Base-by-base conservation (phyloP, 2,797 vertebrate species). In the Lerista edwardsae region DNA sequence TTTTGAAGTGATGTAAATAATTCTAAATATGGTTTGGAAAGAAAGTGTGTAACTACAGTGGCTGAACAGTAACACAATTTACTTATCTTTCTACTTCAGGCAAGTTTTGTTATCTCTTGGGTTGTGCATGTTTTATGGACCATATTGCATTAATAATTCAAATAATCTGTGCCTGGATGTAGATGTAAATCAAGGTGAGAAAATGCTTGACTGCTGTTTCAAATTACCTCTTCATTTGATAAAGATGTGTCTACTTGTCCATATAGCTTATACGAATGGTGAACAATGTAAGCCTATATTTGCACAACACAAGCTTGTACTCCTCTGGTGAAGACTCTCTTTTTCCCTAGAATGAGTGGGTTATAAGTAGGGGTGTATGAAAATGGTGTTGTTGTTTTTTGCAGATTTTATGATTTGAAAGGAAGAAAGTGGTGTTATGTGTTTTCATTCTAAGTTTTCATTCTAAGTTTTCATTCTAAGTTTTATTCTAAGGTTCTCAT, bases 1-100 rank as follows among this genome's bases (percentile, higher is more conserved):
- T 67, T 61, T 2, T 75, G n/a, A 6, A 62, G 71, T 83, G 72
- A 79, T 17, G 87, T n/a, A 29, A 88, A 85, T 78, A 34, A 39
- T 44, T 86, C 36, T 78, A 82, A 3, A 73, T 72, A 74, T 27
- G 79, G 61, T 61, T 74, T 86, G 23, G 76, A 84, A 73, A 6
- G 88, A 39, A 1, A 57, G 1, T 61, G 79, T 76, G 3, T 44
- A 36, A 80, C 1, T 6, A 80, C 72, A 82, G 88, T 39, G 25
- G 4, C 0, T 79, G 11, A 29, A 6, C 79, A 84, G 88, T 88
- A 69, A 27, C 36, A 5, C 47, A 86, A 47, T 84, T 7, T 41
- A 67, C 10, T 51, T 44, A 51, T 14, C 25, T 75, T n/a, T 57
- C 44, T 47, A 31, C 9, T 55, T 39, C 34, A 29, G n/a, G 15